These are phyloP conservation scores for Volucella inanis DNA, from an alignment of 2,888 invertebrate species.

Conservation along the genomic window DNA sequence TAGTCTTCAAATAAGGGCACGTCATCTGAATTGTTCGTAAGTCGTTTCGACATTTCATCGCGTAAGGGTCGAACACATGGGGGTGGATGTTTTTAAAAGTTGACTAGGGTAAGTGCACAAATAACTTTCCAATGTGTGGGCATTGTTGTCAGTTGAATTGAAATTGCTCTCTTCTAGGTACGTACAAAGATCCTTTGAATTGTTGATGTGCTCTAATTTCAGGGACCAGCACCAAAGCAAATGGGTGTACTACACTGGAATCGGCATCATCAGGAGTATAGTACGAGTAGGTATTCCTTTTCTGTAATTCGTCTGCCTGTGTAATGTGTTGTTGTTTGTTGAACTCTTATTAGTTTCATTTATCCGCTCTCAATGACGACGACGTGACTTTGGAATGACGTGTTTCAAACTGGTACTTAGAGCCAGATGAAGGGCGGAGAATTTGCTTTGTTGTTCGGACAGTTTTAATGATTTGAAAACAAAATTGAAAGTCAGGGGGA, in stretches of 20 bases:
- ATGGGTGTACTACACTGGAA: conserved; percentile 25
- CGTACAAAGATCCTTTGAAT: conserved; percentile 42
- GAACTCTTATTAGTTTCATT: conserved; percentile 73
- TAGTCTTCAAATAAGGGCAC: conserved; percentile 68
- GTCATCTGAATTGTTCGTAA: conserved; percentile 71
- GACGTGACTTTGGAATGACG: conserved; percentile 66
- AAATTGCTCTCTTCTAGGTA: conserved; percentile 68
- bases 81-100: conserved; percentile 56
- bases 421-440: conserved; percentile 64
- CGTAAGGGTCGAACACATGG: conserved; percentile 59
- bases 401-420: conserved; percentile 73
- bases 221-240: conserved; percentile 54
- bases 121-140: conserved; percentile 55
- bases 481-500: conserved; percentile 50
- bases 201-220: conserved; percentile 60
- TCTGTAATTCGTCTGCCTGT: conserved; percentile 39
- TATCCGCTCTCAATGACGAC: conserved; percentile 64
- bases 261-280: background rate
- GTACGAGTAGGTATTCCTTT: conserved; percentile 27
- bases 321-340: conserved; percentile 69
- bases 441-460: conserved; percentile 68
- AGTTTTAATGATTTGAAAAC: conserved; percentile 72
- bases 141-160: conserved; percentile 66
- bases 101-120: conserved; percentile 43
- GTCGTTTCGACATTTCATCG: conserved; percentile 55